Evolutionary conservation across 2,113 vertebrate species (phyloP), one percentile per base, ranked within the genome.

Genomic region (Leptocoma aspasia): DNA sequence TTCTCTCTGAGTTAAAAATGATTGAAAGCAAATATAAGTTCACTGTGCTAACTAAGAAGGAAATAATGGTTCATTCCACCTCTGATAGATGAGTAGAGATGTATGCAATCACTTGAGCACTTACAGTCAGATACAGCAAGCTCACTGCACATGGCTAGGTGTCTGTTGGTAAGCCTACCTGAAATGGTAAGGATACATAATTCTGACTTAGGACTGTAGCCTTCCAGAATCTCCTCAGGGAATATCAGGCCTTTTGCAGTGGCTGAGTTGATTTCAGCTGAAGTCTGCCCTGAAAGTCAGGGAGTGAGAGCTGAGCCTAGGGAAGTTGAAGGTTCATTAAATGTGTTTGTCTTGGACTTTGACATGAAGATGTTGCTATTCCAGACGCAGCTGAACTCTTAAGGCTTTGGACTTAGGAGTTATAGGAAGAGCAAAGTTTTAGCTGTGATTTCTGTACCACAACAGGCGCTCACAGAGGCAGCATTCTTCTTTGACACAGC

Each of bases 301-400:
- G 37, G 61, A 89, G 22, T 57, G 35, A 81, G 81, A 86, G 35
- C 41, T 20, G 60, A 92, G 72, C 65, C 44, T 78, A 26, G 15
- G 60, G 77, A 95, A 52, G 80, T 19, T 0, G 7, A 89, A 84
- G 24, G 64, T 92, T 95, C 57, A 77, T 84, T 91, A 90, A 93
- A 16, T 49, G 22, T 94, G 69, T 95, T 94, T 95, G 47, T 92
- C 61, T 94, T 94, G 91, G 89, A 64, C 52, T 84, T 83, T 56
- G 77, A 64, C 72, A 66, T 18, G 80, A 90, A 81, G 89, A 93
- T 86, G 52, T 24, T 89, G 56, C 86, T 94, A 18, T 76, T 91
- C 56, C 83, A 94, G 60, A 78, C 64, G 81, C 44, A 73, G 72
- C 54, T 77, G 49, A 88, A 70, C 35, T 69, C 63, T 42, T 83